Evolutionary conservation across 2,797 vertebrate species (phyloP).

Genomic region (Acanthornis magna): DNA sequence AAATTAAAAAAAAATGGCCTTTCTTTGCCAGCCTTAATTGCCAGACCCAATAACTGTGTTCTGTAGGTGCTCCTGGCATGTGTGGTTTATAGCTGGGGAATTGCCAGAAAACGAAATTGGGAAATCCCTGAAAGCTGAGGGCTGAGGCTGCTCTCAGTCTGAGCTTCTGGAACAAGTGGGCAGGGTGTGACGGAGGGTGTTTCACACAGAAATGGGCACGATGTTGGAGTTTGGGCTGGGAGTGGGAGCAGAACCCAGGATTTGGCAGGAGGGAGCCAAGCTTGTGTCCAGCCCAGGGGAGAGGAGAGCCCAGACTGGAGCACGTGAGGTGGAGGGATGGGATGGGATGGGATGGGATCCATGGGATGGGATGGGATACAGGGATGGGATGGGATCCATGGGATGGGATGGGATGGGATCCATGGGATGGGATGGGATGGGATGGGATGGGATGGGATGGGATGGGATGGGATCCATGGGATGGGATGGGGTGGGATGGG

Average conservation of each 20-base stretch:
- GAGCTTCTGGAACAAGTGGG: neutral
- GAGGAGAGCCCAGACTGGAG: neutral
- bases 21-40: constrained; percentile 3
- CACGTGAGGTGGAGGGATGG: neutral
- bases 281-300: accelerated
- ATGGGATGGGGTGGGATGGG: too few relatives aligned
- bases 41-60: neutral
- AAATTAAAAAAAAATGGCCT: neutral
- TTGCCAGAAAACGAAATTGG: neutral
- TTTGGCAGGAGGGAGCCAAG: neutral
- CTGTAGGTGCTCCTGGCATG: neutral
- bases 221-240: neutral
- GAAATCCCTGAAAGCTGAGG: neutral
- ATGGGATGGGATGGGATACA: too few relatives aligned
- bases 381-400: too few relatives aligned
- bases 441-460: too few relatives aligned
- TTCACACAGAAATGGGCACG: neutral
- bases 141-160: neutral
- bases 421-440: neutral
- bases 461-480: too few relatives aligned
- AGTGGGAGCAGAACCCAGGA: neutral
- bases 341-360: neutral
- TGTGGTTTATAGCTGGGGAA: neutral
- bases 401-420: too few relatives aligned
- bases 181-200: neutral